phyloP scores from a whole-genome alignment of 2,888 invertebrate genomes.

The Podabrus alpinus region DNA sequence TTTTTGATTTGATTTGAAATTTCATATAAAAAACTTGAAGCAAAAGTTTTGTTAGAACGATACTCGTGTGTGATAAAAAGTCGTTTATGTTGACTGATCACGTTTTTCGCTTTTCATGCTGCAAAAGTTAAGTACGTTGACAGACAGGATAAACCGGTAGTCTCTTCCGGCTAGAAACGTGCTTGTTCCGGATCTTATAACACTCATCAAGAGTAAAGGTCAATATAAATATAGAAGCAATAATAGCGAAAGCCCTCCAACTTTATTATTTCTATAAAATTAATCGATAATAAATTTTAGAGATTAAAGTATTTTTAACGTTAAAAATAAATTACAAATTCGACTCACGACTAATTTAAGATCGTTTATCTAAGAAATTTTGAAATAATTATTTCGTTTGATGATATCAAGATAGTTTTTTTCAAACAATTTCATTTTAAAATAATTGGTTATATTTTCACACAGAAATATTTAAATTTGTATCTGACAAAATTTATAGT shows the following conservation, averaged over 20 bases:
- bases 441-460: background rate
- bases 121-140: conserved; percentile 48
- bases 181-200: conserved; percentile 42
- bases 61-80: conserved; percentile 44
- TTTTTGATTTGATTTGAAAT: conserved; percentile 19
- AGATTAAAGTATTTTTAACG: background rate
- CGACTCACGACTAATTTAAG: background rate
- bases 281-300: background rate
- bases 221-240: conserved; percentile 9
- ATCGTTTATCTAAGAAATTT: background rate
- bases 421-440: background rate
- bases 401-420: background rate
- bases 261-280: background rate
- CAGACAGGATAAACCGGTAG: conserved; percentile 48
- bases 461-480: background rate
- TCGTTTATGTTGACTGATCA: conserved; percentile 50
- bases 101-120: conserved; percentile 45
- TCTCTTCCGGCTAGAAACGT: conserved; percentile 47
- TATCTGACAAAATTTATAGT: background rate
- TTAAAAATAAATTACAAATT: no score
- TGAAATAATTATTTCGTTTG: background rate
- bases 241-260: background rate
- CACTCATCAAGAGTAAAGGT: conserved; percentile 19
- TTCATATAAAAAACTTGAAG: conserved; percentile 24
- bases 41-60: conserved; percentile 33